Evolutionary conservation across 2,113 vertebrate species (phyloP), one percentile per base, ranked within the genome.

Genomic region (Dolichallabes microphthalmus): DNA sequence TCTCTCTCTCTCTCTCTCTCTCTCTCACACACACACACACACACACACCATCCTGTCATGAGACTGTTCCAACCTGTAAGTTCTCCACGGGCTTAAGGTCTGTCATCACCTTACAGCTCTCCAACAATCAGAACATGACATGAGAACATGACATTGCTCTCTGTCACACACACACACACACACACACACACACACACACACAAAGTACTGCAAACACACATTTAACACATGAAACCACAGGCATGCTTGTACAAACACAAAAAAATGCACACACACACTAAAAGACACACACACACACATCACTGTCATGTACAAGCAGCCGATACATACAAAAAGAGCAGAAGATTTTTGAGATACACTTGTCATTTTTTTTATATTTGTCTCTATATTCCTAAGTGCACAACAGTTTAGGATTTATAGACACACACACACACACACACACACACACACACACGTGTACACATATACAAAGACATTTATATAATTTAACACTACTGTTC

Each of bases 51-150:
- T 35, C 74, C 27, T 77, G 53, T 19, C 27, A 82, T 32, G 55
- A 60, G 58, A 32, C 45, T 84, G 85, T 83, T 85, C 88, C 13
- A 55, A 87, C 88, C 87, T 84, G 85, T 45, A 82, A 30, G 69
- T 66, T 83, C 66, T 86, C 88, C 76, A 83, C 58, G 85, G 82
- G 77, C 80, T 86, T 27, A 64, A 83, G 82, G 88, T 88, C 0
- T 69, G 92, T 94, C 92, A 88, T 81, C 90, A 86, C 89, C 85
- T 90, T 74, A 50, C 66, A 86, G 63, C 82, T 66, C 52, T 88
- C 85, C 88, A 83, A 86, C 86, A 89, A 80, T 90, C 87, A 82
- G 87, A 88, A 86, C 75, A 81, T 85, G 87, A 83, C 78, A 66
- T 80, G 39, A 82, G 87, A 88, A 86, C 78, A 81, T 85, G 87